These are phyloP conservation scores for Ormia ochracea DNA, from an alignment of 2,888 invertebrate genomes.

Conservation along the genomic window DNA sequence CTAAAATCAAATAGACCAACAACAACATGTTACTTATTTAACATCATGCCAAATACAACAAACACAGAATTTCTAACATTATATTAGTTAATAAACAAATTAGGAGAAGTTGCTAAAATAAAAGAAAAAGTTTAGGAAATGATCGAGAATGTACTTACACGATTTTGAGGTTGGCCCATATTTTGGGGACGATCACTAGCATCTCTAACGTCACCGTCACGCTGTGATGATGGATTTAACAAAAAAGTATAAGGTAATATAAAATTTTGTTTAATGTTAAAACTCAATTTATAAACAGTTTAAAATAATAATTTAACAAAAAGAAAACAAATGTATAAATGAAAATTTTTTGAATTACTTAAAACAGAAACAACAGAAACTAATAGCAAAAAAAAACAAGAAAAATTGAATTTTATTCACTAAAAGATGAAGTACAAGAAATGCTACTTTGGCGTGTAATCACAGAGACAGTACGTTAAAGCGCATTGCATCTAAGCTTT, in stretches of 20 bases:
- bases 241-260: slow-evolving; percentile 63
- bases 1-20: slow-evolving; percentile 36
- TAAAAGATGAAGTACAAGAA: neutral
- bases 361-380: slow-evolving; percentile 48
- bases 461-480: neutral
- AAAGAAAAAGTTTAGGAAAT: slow-evolving; percentile 30
- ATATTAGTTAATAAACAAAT: neutral
- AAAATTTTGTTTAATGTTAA: slow-evolving; percentile 62
- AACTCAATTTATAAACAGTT: slow-evolving; percentile 60
- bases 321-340: neutral
- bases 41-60: slow-evolving; percentile 38
- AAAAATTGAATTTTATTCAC: slow-evolving; percentile 66
- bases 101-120: neutral
- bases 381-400: slow-evolving; percentile 62
- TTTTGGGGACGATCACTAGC: slow-evolving; percentile 72
- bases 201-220: slow-evolving; percentile 72
- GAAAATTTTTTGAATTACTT: slow-evolving; percentile 57
- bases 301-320: slow-evolving; percentile 63
- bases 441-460: slow-evolving; percentile 5
- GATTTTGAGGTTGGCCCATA: slow-evolving; percentile 69
- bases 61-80: slow-evolving; percentile 9
- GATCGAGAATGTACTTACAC: slow-evolving; percentile 70
- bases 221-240: slow-evolving; percentile 65
- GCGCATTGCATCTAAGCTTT: neutral
- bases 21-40: slow-evolving; percentile 32